A percentile compares a stretch with the other conserved stretches of the same genome.
phyloP scores from a whole-genome alignment of 2,888 invertebrate genomes.

The Drosophila parthenogenetica region DNA sequence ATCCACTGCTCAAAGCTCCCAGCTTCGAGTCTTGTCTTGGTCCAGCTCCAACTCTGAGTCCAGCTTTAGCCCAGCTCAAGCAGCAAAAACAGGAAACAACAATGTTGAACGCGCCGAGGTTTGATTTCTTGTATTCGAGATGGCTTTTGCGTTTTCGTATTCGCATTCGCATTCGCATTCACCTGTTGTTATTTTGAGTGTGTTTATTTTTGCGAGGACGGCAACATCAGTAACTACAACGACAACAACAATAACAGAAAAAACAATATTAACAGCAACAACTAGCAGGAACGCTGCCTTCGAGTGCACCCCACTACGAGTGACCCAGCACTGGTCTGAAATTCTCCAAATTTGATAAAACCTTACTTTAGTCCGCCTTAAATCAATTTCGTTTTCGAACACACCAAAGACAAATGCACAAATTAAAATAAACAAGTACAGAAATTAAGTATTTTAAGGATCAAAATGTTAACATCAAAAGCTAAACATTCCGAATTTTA shows the following conservation, averaged over 20 bases:
- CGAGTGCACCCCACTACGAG: not conserved
- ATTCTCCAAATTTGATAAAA: too few relatives aligned
- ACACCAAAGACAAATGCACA: too few relatives aligned
- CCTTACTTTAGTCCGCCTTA: too few relatives aligned
- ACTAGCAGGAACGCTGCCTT: slow-evolving; percentile 47
- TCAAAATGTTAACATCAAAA: too few relatives aligned
- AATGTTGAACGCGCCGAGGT: slow-evolving; percentile 62
- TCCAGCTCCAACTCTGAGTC: not conserved
- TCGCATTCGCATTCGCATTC: slow-evolving; percentile 65
- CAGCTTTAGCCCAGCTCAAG: not conserved
- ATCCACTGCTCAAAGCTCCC: slow-evolving; percentile 2
- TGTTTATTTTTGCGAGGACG: slow-evolving; percentile 62
- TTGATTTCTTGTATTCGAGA: slow-evolving; percentile 71
- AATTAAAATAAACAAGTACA: too few relatives aligned
- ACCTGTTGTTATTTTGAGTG: slow-evolving; percentile 74
- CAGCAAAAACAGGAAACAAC: slow-evolving; percentile 68
- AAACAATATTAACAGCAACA: slow-evolving; percentile 44
- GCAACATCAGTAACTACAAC: slow-evolving; percentile 37
- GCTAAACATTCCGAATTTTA: too few relatives aligned
- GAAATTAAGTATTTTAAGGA: too few relatives aligned
- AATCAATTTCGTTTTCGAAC: too few relatives aligned
- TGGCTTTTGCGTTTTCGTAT: slow-evolving; percentile 41
- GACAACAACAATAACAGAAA: slow-evolving; percentile 27
- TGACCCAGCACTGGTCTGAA: too few relatives aligned
- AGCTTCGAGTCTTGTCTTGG: slow-evolving; percentile 7